Conservation (phyloP, 2,888 invertebrate species). For the Hirtodrosophila histrioides region DNA sequence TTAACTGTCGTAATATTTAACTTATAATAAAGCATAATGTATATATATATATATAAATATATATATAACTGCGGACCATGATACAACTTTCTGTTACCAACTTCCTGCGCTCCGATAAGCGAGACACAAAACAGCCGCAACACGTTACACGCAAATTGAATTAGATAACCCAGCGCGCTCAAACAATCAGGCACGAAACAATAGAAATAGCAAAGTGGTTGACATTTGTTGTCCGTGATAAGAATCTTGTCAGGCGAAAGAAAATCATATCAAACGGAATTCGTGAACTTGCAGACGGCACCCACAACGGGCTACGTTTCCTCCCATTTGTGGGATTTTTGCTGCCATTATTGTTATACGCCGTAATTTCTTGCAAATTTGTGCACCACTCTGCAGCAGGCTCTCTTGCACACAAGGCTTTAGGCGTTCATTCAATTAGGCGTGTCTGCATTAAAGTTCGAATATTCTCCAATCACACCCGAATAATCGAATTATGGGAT, state of each 20-base stretch:
- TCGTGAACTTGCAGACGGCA: slow-evolving; percentile 57
- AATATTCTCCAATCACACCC: no score
- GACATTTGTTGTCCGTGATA: slow-evolving; percentile 60
- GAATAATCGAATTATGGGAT: no score
- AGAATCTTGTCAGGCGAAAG: slow-evolving; percentile 44
- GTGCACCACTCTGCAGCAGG: no score
- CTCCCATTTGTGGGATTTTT: not conserved
- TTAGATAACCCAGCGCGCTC: slow-evolving; percentile 62
- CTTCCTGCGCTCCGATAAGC: slow-evolving; percentile 58
- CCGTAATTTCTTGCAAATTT: not conserved
- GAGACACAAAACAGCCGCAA: slow-evolving; percentile 16
- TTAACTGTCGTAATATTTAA: slow-evolving; percentile 68
- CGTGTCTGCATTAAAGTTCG: no score
- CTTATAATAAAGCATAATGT: slow-evolving; percentile 72
- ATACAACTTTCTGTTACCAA: slow-evolving; percentile 16
- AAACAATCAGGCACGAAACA: slow-evolving; percentile 18
- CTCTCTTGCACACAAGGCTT: no score
- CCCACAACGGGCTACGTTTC: slow-evolving; percentile 10
- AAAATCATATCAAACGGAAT: slow-evolving; percentile 7
- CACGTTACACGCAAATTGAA: slow-evolving; percentile 63
- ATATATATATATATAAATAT: slow-evolving; percentile 28
- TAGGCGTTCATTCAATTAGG: no score
- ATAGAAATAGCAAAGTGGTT: slow-evolving; percentile 31
- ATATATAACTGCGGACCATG: slow-evolving; percentile 10
- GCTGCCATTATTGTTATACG: slow-evolving; percentile 15